These are phyloP conservation scores for Coturnix japonica DNA, from an alignment of 2,113 vertebrate genomes.

Conservation along the genomic window DNA sequence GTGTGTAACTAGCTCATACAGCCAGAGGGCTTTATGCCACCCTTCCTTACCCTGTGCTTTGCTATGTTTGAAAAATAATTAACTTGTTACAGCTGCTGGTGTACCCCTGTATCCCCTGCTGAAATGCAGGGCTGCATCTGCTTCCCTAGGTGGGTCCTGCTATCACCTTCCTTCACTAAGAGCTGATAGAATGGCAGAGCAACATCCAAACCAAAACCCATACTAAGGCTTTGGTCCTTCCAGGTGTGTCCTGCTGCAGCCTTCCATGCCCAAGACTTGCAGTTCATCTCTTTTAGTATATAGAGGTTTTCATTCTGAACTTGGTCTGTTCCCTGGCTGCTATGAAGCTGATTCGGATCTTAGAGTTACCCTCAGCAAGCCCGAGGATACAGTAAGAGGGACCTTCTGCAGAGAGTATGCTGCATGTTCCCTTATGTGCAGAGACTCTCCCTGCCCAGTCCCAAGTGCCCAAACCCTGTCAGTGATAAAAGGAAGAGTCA, in stretches of 20 bases:
- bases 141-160: neutral
- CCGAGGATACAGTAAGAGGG: neutral
- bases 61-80: neutral
- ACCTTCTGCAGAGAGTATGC: accelerated
- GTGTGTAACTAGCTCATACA: neutral
- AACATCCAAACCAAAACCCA: neutral
- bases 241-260: neutral
- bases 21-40: neutral
- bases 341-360: neutral
- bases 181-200: neutral
- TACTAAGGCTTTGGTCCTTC: neutral
- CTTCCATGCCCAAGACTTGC: neutral
- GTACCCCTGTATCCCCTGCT: accelerated
- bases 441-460: neutral
- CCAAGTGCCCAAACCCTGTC: neutral
- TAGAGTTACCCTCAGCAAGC: neutral
- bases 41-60: neutral
- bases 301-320: neutral
- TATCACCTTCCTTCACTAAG: neutral
- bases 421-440: neutral
- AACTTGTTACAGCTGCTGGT: neutral
- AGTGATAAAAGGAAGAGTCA: neutral
- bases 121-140: neutral
- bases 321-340: neutral
- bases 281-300: neutral